Evolutionary conservation across 2,888 invertebrate species (phyloP).

Genomic region (Zonitis immaculata): DNA sequence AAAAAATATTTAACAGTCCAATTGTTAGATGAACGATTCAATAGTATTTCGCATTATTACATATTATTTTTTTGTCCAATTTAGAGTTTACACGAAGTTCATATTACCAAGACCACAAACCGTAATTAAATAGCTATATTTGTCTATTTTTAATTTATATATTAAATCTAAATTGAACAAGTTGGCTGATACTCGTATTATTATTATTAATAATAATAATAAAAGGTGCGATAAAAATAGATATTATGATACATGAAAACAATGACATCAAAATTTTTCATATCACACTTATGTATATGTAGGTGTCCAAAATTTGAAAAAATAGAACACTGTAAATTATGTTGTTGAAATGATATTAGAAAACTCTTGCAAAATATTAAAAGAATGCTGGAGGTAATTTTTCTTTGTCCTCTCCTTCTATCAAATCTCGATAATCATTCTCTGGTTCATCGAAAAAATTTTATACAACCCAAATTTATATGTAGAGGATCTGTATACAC

Average conservation of each 20-base stretch:
- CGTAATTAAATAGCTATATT: neutral
- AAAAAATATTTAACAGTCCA: too few species aligned
- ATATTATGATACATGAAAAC: neutral
- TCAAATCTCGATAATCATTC: too few species aligned
- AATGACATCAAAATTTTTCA: neutral
- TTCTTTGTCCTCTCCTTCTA: too few species aligned
- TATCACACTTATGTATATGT: too few species aligned
- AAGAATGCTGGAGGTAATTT: too few species aligned
- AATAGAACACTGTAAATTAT: too few species aligned
- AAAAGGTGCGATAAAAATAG: neutral
- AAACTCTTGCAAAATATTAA: neutral
- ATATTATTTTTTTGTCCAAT: neutral
- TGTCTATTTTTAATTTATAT: neutral
- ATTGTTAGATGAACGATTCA: too few species aligned
- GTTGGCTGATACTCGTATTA: too few species aligned
- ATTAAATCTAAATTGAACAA: neutral
- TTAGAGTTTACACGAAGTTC: conserved; percentile 1
- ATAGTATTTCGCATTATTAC: neutral
- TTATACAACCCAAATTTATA: neutral
- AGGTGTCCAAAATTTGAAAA: too few species aligned
- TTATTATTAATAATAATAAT: neutral
- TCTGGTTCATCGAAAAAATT: too few species aligned
- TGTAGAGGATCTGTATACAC: neutral
- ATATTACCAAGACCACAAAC: neutral
- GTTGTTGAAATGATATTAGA: too few species aligned